Evolutionary conservation across 2,797 vertebrate species (phyloP).

Genomic region (Darevskia mixta): DNA sequence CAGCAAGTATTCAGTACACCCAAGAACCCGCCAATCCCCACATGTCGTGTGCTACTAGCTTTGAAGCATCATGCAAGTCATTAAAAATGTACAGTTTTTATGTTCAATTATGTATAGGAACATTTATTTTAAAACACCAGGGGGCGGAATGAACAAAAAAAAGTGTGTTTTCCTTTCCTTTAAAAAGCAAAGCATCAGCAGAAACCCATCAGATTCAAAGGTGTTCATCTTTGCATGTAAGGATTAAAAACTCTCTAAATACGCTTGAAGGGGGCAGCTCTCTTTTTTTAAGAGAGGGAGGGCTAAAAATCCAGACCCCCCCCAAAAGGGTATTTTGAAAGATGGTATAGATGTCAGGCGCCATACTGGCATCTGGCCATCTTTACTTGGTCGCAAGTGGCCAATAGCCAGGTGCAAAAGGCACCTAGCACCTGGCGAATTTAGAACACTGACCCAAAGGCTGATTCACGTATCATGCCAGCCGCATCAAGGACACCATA

Average conservation of each 20-base stretch:
- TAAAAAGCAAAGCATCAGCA: slow-evolving; percentile 12
- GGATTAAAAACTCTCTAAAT: neutral
- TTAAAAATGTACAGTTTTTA: neutral
- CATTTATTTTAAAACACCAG: slow-evolving; percentile 17
- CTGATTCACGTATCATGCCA: no score
- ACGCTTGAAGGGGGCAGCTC: neutral
- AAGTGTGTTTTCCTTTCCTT: neutral
- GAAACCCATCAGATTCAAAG: neutral
- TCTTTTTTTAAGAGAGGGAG: neutral
- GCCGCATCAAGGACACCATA: no score
- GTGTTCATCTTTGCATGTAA: neutral
- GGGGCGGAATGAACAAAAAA: neutral
- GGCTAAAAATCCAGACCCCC: neutral
- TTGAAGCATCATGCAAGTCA: neutral
- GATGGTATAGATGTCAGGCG: neutral
- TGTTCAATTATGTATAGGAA: neutral
- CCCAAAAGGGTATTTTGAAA: neutral
- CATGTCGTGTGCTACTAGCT: neutral
- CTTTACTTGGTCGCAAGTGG: no score
- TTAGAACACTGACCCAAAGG: neutral
- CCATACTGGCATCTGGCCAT: no score
- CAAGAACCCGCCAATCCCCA: neutral
- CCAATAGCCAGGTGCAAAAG: neutral
- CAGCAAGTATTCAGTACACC: neutral
- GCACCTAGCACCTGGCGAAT: neutral